Evolutionary conservation across 1,140 invertebrate species (phyloP).

Genomic region (Musca vetustissima): DNA sequence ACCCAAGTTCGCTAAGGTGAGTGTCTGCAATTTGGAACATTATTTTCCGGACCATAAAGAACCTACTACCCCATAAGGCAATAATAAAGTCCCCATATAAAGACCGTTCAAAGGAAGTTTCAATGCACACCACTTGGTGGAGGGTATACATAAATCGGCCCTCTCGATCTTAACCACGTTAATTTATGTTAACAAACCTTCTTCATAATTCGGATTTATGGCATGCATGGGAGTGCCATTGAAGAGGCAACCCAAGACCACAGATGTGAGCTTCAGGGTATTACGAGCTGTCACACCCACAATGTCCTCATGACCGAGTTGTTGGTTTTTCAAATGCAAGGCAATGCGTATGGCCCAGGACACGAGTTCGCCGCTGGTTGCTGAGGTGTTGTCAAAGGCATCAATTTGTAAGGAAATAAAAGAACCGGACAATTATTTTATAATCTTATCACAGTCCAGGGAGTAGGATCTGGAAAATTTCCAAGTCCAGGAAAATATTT

Average conservation of each 20-base stretch:
- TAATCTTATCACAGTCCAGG: too few relatives aligned
- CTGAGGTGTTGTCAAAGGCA: conserved; percentile 35
- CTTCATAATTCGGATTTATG: conserved; percentile 37
- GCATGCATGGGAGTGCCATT: conserved; percentile 45
- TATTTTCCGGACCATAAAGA: too few relatives aligned
- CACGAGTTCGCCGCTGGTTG: conserved; percentile 38
- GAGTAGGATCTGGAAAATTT: too few relatives aligned
- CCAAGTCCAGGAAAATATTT: neutral
- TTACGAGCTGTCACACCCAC: conserved; percentile 45
- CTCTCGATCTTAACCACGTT: too few relatives aligned
- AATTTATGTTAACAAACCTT: conserved; percentile 35
- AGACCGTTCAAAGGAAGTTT: too few relatives aligned
- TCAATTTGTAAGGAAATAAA: conserved; percentile 34
- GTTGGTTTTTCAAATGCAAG: conserved; percentile 37
- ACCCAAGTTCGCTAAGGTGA: too few relatives aligned
- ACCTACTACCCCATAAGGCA: too few relatives aligned
- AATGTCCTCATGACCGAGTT: conserved; percentile 42
- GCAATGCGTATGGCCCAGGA: conserved; percentile 47
- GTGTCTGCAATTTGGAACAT: too few relatives aligned
- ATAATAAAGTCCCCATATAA: too few relatives aligned
- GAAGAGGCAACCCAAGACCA: conserved; percentile 46
- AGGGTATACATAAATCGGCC: too few relatives aligned
- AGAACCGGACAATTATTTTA: too few relatives aligned
- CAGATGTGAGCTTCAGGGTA: conserved; percentile 40
- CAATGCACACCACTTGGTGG: too few relatives aligned